These are phyloP conservation scores for Mya arenaria DNA, from an alignment of 1,140 invertebrate species.

Conservation along the genomic window DNA sequence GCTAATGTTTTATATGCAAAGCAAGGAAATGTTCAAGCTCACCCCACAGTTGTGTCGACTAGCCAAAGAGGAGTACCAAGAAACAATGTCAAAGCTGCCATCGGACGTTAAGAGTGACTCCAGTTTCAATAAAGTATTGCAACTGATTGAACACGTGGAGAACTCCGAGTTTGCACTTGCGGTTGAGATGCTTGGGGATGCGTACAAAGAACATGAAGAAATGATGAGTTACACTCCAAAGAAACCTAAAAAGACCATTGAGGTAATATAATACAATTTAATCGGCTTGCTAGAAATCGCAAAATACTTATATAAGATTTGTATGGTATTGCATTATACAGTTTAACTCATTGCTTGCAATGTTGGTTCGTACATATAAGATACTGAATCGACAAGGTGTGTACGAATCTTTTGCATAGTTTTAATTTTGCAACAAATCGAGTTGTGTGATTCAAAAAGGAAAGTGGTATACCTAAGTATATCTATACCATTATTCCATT, in stretches of 20 bases:
- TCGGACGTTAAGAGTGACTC: constrained; percentile 22
- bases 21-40: constrained; percentile 47
- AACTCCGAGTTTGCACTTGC: constrained; percentile 33
- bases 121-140: constrained; percentile 36
- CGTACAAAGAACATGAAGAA: constrained; percentile 51
- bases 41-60: constrained; percentile 39
- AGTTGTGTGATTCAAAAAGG: no score
- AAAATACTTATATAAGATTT: no score
- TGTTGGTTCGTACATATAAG: no score
- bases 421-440: no score
- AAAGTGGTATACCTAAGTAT: no score
- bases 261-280: no score
- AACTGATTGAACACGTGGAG: constrained; percentile 42
- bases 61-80: constrained; percentile 33
- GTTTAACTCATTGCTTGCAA: no score
- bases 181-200: constrained; percentile 29
- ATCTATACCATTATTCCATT: no score
- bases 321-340: no score
- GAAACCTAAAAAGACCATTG: neutral
- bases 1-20: constrained; percentile 47
- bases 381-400: no score
- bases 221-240: constrained; percentile 31
- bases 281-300: no score
- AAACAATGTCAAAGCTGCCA: neutral
- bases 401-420: no score